Conservation (phyloP, 2,888 invertebrate species). For the Himalopsyche kuldschensis region DNA sequence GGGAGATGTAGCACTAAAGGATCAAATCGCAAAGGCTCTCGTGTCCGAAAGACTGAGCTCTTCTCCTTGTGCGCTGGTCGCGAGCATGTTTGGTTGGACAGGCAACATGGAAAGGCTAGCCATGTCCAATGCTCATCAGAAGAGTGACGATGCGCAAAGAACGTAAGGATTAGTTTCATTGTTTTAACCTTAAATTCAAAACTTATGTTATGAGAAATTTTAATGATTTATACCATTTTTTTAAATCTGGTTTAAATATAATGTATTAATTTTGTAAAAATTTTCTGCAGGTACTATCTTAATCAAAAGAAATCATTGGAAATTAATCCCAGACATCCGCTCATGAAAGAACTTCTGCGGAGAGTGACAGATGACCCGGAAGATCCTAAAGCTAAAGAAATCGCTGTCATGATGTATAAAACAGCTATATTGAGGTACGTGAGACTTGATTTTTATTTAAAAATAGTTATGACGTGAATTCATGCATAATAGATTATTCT, state of each 20-base stretch:
- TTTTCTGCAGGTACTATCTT: conserved; percentile 67
- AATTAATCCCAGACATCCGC: conserved; percentile 95
- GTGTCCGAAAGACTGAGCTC: conserved; percentile 86
- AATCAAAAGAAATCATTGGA: conserved; percentile 96
- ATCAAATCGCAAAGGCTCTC: conserved; percentile 74
- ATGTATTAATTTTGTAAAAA: background rate
- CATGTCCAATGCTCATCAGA: conserved; percentile 94
- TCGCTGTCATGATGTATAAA: conserved; percentile 87
- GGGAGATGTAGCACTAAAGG: conserved; percentile 76
- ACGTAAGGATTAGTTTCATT: conserved; percentile 46
- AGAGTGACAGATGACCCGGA: conserved; percentile 77
- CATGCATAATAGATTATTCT: no score
- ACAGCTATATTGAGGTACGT: conserved; percentile 78
- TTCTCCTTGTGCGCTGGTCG: conserved; percentile 95
- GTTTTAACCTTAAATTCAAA: no score
- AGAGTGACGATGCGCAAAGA: conserved; percentile 88
- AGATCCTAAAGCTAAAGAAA: conserved; percentile 77
- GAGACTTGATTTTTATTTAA: background rate
- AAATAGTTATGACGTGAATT: background rate
- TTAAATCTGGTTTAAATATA: background rate
- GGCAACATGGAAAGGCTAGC: conserved; percentile 99
- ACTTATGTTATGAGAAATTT: no score
- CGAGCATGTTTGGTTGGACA: conserved; percentile 97
- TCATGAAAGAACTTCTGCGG: conserved; percentile 86
- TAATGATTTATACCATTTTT: no score